Evolutionary conservation across 2,113 vertebrate genomes (phyloP), one percentile per base, ranked within the genome.

Genomic region (Macrotus californicus): DNA sequence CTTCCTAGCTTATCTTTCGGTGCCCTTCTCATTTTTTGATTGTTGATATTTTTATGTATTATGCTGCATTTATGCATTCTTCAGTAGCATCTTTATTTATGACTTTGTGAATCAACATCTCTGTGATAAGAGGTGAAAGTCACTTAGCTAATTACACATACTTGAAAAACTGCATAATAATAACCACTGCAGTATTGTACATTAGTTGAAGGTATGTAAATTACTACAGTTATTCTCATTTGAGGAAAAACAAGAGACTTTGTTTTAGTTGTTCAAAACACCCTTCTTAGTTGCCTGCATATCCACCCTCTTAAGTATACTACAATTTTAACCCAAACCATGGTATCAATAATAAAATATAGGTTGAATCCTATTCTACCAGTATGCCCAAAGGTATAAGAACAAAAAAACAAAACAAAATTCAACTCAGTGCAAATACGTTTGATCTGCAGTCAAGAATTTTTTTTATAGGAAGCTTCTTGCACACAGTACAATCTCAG

Each of bases 111-210:
- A 98, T 98, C 98, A 98, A 98, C 76, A 97, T 97, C 97, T 98
- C 97, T 97, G 97, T 98, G 97, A 98, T 98, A 98, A 97, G 97
- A 98, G 97, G 97, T 66, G 70, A 98, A 98, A 98, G 98, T 98
- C 98, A 97, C 98, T 98, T 97, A 98, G 98, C 98, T 98, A 98
- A 99, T 99, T 98, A 98, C 98, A 98, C 97, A 97, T 83, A 94
- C 98, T 98, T 98, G 98, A 98, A 98, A 98, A 98, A 98, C 96
- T 97, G 98, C 97, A 95, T 97, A 98, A 98, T 98, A 98, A 97
- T 87, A 94, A 97, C 97, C 94, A 95, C 96, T 96, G 97, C 97
- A 97, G 97, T 95, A 90, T 31, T 98, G 94, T 97, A 98, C 95
- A 95, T 97, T 97, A 98, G 97, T 96, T 94, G 96, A 98, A 98